Percentiles rank a stretch among this genome's conserved stretches.
Conservation (phyloP, 1,140 invertebrate genomes). For the Leptopilina clavipes region DNA sequence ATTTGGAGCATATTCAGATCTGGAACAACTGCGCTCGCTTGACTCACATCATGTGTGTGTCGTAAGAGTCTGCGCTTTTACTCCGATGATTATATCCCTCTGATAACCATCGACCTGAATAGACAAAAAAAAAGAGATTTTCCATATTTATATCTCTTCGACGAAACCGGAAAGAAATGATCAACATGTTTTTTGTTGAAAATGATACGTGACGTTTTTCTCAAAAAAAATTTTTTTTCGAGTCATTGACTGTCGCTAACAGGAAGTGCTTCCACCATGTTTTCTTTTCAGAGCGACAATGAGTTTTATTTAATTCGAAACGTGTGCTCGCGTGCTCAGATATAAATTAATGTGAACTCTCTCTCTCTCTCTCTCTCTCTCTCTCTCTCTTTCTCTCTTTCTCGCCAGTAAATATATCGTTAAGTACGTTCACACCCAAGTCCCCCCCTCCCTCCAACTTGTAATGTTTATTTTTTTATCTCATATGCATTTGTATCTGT, state of each 20-base stretch:
- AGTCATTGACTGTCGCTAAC: conserved; percentile 37
- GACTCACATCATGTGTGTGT: conserved; percentile 21
- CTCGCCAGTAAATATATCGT: too few relatives aligned
- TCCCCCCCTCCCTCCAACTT: not conserved
- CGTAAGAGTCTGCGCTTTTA: conserved; percentile 30
- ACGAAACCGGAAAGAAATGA: too few relatives aligned
- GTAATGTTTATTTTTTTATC: not conserved
- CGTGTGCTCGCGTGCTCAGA: conserved; percentile 48
- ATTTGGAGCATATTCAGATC: conserved; percentile 62
- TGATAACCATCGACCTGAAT: conserved; percentile 1
- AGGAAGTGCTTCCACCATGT: conserved; percentile 49
- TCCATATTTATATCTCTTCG: too few relatives aligned
- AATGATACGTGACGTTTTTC: too few relatives aligned
- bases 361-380: too few relatives aligned
- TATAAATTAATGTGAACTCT: conserved; percentile 47
- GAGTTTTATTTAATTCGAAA: conserved; percentile 52
- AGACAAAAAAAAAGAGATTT: too few relatives aligned
- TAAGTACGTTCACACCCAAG: conserved; percentile 41
- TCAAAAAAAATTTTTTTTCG: too few relatives aligned
- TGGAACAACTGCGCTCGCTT: conserved; percentile 52
- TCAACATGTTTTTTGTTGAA: too few relatives aligned
- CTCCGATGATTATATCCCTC: not conserved
- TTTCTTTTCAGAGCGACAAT: conserved; percentile 53
- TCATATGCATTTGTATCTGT: not conserved
- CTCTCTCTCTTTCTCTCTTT: too few relatives aligned